Percentiles rank a stretch among this genome's conserved stretches.
Conservation (phyloP, 2,113 vertebrate species). For the Rhinopomastus cyanomelas region DNA sequence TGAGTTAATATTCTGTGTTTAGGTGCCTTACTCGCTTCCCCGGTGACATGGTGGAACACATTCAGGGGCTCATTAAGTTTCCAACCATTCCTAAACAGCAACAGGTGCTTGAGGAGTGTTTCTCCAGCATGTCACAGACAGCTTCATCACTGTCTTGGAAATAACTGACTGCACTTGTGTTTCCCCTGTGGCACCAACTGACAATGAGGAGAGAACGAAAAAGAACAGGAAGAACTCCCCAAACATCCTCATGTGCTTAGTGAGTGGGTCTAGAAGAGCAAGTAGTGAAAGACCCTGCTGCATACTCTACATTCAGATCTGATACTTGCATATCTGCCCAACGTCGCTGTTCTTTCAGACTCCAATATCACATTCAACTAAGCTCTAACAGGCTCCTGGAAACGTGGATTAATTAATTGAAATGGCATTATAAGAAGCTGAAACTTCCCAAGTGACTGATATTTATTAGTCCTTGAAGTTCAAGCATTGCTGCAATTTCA, state of each 20-base stretch:
- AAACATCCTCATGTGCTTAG: not conserved
- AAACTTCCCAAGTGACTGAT: not conserved
- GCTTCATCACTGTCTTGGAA: constrained; percentile 60
- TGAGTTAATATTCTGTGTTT: constrained; percentile 68
- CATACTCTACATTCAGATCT: not conserved
- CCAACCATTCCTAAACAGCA: constrained; percentile 64
- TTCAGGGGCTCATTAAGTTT: constrained; percentile 67
- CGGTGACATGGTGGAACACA: constrained; percentile 46
- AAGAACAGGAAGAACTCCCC: constrained; percentile 62
- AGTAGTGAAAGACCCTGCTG: not conserved
- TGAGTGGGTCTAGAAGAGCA: not conserved
- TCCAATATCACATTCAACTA: not conserved
- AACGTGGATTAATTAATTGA: not conserved
- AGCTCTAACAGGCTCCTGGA: not conserved
- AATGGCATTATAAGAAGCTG: not conserved
- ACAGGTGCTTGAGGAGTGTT: constrained; percentile 70
- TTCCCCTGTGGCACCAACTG: not conserved
- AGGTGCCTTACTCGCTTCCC: constrained; percentile 58
- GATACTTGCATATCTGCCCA: not conserved
- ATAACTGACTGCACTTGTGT: constrained; percentile 25
- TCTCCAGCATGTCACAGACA: constrained; percentile 52
- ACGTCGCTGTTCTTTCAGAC: not conserved
- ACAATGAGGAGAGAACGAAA: not conserved
- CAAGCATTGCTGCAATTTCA: not conserved
- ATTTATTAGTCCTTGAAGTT: not conserved